A percentile compares a stretch with the other conserved stretches of the same genome.
These are phyloP conservation scores for Mesodorylaimus sp. DNA, from an alignment of 2,888 invertebrate species.

Conservation along the genomic window DNA sequence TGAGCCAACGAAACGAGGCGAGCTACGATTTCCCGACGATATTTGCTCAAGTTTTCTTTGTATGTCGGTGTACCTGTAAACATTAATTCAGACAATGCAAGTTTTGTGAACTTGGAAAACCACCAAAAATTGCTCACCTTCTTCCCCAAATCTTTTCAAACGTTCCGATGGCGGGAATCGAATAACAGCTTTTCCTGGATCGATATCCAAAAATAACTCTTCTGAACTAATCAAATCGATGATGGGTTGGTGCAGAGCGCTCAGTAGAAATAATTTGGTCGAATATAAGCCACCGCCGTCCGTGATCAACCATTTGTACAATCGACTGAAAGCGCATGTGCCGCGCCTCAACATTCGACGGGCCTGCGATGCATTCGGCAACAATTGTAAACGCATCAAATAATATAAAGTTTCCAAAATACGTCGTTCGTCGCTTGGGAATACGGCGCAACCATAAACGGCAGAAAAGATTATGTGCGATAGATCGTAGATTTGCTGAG, in stretches of 20 bases:
- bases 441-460: constrained; percentile 52
- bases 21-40: constrained; percentile 47
- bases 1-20: constrained; percentile 58
- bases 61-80: constrained; percentile 44
- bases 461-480: constrained; percentile 39
- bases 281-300: constrained; percentile 74
- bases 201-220: constrained; percentile 73
- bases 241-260: constrained; percentile 73
- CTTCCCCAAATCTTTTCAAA: constrained; percentile 55
- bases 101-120: neutral
- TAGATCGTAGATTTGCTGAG: constrained; percentile 18
- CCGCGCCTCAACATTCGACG: constrained; percentile 56
- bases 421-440: constrained; percentile 52
- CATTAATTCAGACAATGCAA: neutral
- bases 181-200: constrained; percentile 54
- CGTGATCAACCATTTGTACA: constrained; percentile 70
- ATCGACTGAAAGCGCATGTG: constrained; percentile 62
- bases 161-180: constrained; percentile 46
- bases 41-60: constrained; percentile 50
- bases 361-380: constrained; percentile 41
- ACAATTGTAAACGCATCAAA: constrained; percentile 52
- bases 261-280: constrained; percentile 75
- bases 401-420: constrained; percentile 29
- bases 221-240: constrained; percentile 68
- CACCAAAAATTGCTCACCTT: constrained; percentile 34